Percentiles rank a stretch among this genome's conserved stretches.
Conservation (phyloP, 1,140 invertebrate genomes). For the Anoplolepis gracilipes region DNA sequence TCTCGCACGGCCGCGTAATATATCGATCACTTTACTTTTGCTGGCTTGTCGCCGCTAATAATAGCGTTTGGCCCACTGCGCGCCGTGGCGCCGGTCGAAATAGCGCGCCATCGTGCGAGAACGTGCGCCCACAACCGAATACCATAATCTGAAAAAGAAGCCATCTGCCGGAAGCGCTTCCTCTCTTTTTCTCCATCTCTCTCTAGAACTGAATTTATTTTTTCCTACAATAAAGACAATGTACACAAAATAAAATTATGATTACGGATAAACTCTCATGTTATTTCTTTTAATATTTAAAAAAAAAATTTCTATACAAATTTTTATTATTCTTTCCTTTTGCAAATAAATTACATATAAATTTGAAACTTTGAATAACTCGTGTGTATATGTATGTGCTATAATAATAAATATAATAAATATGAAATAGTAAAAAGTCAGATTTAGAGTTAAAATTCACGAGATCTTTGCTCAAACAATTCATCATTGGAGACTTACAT, state of each 20-base stretch:
- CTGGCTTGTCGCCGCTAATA: slow-evolving; percentile 66
- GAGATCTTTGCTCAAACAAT: too few relatives aligned
- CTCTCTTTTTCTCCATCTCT: neutral
- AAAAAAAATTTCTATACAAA: neutral
- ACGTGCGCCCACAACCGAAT: slow-evolving; percentile 10
- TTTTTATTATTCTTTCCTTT: slow-evolving; percentile 3
- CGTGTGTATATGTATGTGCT: too few relatives aligned
- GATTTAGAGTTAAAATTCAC: too few relatives aligned
- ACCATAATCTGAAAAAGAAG: slow-evolving; percentile 61
- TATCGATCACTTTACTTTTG: slow-evolving; percentile 64
- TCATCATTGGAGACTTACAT: neutral
- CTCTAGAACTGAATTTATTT: neutral
- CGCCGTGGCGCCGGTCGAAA: slow-evolving; percentile 63
- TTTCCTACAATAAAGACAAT: neutral
- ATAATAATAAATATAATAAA: too few relatives aligned
- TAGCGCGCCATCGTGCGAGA: slow-evolving; percentile 55
- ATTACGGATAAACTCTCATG: too few relatives aligned
- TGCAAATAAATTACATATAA: neutral
- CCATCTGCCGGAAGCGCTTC: slow-evolving; percentile 55
- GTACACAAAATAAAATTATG: neutral
- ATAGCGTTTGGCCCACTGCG: slow-evolving; percentile 69
- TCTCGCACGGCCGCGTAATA: slow-evolving; percentile 42
- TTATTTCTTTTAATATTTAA: neutral
- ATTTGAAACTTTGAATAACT: neutral
- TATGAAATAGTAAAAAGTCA: too few relatives aligned